Evolutionary conservation across 2,888 invertebrate genomes (phyloP), one percentile per base, ranked within the genome.

Genomic region (Sthenelais limicola): DNA sequence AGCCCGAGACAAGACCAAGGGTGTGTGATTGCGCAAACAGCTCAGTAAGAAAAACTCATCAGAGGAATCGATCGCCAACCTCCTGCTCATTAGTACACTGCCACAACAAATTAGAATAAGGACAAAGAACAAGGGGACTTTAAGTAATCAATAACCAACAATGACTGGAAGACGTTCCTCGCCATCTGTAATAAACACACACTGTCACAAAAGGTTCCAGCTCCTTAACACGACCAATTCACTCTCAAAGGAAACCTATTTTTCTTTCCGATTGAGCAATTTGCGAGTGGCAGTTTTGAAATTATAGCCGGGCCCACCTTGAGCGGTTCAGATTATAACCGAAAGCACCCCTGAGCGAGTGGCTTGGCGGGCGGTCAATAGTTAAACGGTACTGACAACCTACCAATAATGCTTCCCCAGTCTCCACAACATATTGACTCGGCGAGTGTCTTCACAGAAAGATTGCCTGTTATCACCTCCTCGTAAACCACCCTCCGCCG

Each of bases 221-320:
- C 32, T 56, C 56, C 56, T 56, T 32, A 56, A 54, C 54, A 9
- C 56, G 56, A 56, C 56, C 56, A 28, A 56, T 24, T 28, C 56
- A 30, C 33, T 56, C 21, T 56, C 56, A 56, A 56, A 56, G 56
- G 32, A 56, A 56, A 30, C 56, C 24, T 32, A 18, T 56, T 56
- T 56, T 56, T 56, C 56, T 32, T 56, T 56, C 56, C 56, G 56
- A 56, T 56, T 56, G 56, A 56, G 56, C 56, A 56, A 56, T 56
- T 56, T 56, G 56, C 56, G 30, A 56, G 56, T 56, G 56, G 56
- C 56, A 28, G 56, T 56, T 56, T 56, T 56, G 56, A 56, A 56
- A 56, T 56, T 56, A 56, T 56, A 56, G 33, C 56, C 33, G 32
- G 3, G 30, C 33, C 56, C 30, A 56, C 56, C 56, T 56, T 7